phyloP scores from a whole-genome alignment of 2,888 invertebrate species.

The Acanthosepion esculentum region DNA sequence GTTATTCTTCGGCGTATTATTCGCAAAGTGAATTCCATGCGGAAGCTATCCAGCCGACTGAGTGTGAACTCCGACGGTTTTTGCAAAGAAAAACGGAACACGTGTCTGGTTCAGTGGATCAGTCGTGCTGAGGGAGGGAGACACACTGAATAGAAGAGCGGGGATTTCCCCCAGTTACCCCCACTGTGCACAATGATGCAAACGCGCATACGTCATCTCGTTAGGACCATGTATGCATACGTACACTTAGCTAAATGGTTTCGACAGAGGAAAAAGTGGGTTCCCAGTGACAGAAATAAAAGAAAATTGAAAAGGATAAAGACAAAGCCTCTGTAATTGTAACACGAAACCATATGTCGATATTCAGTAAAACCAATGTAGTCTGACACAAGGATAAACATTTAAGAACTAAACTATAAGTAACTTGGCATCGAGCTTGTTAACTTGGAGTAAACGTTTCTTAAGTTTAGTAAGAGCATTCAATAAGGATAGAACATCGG shows the following conservation, averaged over 20 bases:
- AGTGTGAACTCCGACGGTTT: not conserved
- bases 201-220: not conserved
- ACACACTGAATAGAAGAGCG: not conserved
- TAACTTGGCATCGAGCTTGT: no score
- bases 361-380: no score
- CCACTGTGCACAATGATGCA: not conserved
- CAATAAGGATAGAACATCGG: no score
- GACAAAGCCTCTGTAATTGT: no score
- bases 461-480: no score
- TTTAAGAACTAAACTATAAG: no score
- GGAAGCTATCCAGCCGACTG: slow-evolving; percentile 15
- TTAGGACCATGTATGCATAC: not conserved
- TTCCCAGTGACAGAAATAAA: no score
- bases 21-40: not conserved
- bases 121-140: not conserved
- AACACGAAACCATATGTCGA: no score
- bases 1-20: not conserved
- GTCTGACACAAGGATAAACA: no score
- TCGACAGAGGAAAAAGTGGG: no score
- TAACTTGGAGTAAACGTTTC: no score
- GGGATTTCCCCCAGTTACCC: not conserved
- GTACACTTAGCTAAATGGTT: not conserved
- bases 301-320: no score
- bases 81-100: not conserved
- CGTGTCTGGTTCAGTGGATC: slow-evolving; percentile 33